phyloP scores from a whole-genome alignment of 2,797 vertebrate species.

The Dromococcyx pavoninus region DNA sequence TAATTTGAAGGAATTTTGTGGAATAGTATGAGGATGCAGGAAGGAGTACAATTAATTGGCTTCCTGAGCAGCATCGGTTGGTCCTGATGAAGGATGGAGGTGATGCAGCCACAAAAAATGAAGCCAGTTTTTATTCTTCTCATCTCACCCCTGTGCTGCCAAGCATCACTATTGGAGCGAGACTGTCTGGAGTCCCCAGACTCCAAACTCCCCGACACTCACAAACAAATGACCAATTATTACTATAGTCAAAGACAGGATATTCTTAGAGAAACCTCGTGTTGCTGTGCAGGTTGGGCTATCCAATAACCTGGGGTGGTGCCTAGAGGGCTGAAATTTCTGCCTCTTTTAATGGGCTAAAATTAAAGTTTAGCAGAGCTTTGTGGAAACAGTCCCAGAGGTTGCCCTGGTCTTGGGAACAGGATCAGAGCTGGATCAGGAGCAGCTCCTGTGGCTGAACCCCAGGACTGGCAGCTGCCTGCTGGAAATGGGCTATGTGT shows the following conservation, averaged over 20 bases:
- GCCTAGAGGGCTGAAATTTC: neutral
- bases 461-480: neutral
- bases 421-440: neutral
- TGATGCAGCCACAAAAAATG: neutral
- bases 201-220: neutral
- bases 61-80: neutral
- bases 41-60: neutral
- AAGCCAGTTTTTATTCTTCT: neutral
- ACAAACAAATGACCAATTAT: neutral
- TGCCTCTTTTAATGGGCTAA: neutral
- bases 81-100: neutral
- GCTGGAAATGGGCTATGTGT: neutral
- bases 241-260: neutral
- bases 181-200: neutral
- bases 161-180: neutral
- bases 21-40: neutral
- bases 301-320: neutral
- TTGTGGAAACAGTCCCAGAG: neutral
- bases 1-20: neutral
- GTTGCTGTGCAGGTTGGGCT: neutral
- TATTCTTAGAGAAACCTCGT: neutral
- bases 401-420: neutral
- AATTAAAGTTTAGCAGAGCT: neutral
- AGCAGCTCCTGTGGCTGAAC: neutral
- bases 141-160: neutral